Conservation (phyloP, 2,113 vertebrate genomes). For the Erinaceus europaeus region DNA sequence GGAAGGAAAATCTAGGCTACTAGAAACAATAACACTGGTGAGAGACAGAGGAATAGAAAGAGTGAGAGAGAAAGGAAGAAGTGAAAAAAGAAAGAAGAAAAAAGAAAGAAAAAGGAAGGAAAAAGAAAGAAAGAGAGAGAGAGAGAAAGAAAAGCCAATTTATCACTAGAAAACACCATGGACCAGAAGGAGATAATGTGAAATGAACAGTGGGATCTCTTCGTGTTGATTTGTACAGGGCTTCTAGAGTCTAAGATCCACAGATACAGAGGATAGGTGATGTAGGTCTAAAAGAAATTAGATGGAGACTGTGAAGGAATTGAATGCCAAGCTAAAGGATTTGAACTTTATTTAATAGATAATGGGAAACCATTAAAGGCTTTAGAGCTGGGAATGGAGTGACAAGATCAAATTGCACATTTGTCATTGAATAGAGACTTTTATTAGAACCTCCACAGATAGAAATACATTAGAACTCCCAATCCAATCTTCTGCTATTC, state of each 20-base stretch:
- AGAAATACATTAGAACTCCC: not conserved
- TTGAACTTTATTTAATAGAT: not conserved
- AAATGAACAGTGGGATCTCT: not conserved
- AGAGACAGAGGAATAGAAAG: too few relatives aligned
- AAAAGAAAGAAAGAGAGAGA: not conserved
- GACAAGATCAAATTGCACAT: not conserved
- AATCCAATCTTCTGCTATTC: not conserved
- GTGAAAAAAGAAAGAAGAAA: not conserved
- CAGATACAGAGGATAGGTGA: not conserved
- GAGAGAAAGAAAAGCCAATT: not conserved
- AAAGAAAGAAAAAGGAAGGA: not conserved
- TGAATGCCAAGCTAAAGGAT: not conserved
- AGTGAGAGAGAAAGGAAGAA: not conserved
- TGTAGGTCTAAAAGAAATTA: not conserved
- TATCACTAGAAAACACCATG: not conserved
- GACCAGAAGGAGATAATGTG: not conserved
- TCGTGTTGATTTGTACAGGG: not conserved
- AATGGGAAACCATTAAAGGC: not conserved
- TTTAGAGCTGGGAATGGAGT: not conserved
- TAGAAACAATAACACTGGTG: too few relatives aligned
- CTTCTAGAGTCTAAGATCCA: not conserved
- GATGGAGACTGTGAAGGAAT: not conserved
- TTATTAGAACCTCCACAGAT: not conserved
- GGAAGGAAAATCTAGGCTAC: too few relatives aligned
- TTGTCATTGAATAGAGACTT: not conserved